phyloP scores from a whole-genome alignment of 1,140 invertebrate genomes.

The Conopomorpha cramerella region DNA sequence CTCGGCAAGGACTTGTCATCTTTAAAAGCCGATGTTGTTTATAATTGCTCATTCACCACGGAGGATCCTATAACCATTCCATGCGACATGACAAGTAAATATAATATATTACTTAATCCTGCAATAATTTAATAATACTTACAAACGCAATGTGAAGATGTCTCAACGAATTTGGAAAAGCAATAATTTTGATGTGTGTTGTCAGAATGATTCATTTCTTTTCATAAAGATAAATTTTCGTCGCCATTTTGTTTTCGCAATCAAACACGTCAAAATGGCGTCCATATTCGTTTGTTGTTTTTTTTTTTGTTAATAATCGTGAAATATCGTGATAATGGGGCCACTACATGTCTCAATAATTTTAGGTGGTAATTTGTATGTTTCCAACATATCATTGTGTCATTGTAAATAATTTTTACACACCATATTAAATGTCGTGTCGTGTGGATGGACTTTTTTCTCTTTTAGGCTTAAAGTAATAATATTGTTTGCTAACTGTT shows the following conservation, averaged over 20 bases:
- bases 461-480: too few species aligned
- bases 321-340: conserved; percentile 35
- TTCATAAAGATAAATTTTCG: too few species aligned
- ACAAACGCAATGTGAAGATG: conserved; percentile 7
- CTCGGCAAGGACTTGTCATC: too few species aligned
- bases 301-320: conserved; percentile 6
- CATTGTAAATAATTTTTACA: conserved; percentile 30
- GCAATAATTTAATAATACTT: conserved; percentile 13
- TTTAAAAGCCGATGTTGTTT: too few species aligned
- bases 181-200: too few species aligned
- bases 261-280: too few species aligned
- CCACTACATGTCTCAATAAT: conserved; percentile 22
- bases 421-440: conserved; percentile 33
- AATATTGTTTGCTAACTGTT: too few species aligned
- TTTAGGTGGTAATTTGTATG: conserved; percentile 19
- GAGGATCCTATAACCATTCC: conserved; percentile 37
- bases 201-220: too few species aligned
- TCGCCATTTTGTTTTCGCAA: too few species aligned
- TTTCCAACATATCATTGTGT: conserved; percentile 46
- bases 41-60: too few species aligned
- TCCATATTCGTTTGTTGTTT: too few species aligned
- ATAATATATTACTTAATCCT: conserved; percentile 11
- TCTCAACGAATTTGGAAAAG: conserved; percentile 45
- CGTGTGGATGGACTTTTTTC: conserved; percentile 50
- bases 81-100: conserved; percentile 32